Percentiles rank a stretch among this genome's conserved stretches.
These are phyloP conservation scores for Drosophila pectinifera DNA, from an alignment of 1,140 invertebrate genomes.

Conservation along the genomic window DNA sequence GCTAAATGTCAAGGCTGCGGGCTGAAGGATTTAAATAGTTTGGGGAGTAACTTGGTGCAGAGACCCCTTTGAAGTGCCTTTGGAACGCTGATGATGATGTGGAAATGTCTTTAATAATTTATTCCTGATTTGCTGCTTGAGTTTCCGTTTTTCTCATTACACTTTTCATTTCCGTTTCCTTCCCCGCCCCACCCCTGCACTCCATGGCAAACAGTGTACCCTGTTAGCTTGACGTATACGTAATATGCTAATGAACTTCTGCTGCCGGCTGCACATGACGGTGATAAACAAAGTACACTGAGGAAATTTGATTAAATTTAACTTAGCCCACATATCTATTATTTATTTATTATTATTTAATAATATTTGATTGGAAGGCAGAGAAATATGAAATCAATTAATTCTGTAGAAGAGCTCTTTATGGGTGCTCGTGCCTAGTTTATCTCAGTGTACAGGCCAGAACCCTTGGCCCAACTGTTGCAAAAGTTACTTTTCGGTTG, in stretches of 20 bases:
- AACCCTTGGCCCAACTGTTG: conserved; percentile 29
- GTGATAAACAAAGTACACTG: conserved; percentile 22
- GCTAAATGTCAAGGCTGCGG: conserved; percentile 30
- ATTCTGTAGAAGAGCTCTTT: too few species aligned
- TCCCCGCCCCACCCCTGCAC: too few species aligned
- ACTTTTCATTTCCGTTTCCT: conserved; percentile 42
- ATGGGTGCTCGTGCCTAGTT: not conserved
- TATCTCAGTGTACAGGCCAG: not conserved
- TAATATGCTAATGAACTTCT: conserved; percentile 71
- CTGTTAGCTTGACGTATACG: conserved; percentile 47
- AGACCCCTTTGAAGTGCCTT: not conserved
- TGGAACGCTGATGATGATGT: conserved; percentile 3
- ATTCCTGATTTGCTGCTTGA: conserved; percentile 55
- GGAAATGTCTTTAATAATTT: conserved; percentile 50
- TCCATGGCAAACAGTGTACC: conserved; percentile 32
- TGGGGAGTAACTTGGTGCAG: not conserved
- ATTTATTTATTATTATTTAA: too few species aligned
- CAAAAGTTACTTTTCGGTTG: conserved; percentile 25
- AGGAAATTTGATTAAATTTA: not conserved
- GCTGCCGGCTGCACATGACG: conserved; percentile 16
- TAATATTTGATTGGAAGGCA: too few species aligned
- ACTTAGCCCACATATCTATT: too few species aligned
- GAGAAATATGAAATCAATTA: too few species aligned
- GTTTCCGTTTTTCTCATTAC: conserved; percentile 45
- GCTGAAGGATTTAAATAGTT: conserved; percentile 32